Evolutionary conservation across 2,797 vertebrate genomes (phyloP).

Genomic region (Parauchenoglanis punctatus): DNA sequence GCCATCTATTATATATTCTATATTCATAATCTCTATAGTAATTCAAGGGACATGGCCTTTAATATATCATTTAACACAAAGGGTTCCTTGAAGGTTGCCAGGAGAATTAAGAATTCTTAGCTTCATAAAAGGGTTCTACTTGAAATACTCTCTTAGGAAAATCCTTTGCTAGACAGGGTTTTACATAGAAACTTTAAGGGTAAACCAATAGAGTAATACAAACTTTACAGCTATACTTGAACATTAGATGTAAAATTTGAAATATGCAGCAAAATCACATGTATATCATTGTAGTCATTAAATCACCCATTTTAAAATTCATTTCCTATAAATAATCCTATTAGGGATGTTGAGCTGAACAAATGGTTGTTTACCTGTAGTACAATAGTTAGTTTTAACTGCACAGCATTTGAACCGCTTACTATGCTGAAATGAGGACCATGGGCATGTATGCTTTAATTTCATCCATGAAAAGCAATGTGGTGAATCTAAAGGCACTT

Average conservation of each 20-base stretch:
- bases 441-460: background rate
- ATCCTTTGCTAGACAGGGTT: no score
- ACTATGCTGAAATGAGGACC: background rate
- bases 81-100: background rate
- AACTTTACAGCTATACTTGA: background rate
- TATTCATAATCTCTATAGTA: background rate
- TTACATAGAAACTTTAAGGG: background rate
- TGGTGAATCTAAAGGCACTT: no score
- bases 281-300: background rate
- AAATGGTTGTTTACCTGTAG: background rate
- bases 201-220: background rate
- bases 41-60: background rate
- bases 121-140: background rate
- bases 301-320: background rate
- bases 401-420: background rate
- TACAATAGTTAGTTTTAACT: background rate
- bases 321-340: background rate
- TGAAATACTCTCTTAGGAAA: background rate
- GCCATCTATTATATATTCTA: background rate
- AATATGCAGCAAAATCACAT: background rate
- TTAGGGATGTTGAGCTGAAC: background rate
- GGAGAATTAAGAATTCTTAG: background rate
- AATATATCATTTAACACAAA: background rate
- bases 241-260: background rate
- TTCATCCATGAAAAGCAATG: background rate